These are phyloP conservation scores for Ceraclea dissimilis DNA, from an alignment of 2,888 invertebrate genomes.

Conservation along the genomic window DNA sequence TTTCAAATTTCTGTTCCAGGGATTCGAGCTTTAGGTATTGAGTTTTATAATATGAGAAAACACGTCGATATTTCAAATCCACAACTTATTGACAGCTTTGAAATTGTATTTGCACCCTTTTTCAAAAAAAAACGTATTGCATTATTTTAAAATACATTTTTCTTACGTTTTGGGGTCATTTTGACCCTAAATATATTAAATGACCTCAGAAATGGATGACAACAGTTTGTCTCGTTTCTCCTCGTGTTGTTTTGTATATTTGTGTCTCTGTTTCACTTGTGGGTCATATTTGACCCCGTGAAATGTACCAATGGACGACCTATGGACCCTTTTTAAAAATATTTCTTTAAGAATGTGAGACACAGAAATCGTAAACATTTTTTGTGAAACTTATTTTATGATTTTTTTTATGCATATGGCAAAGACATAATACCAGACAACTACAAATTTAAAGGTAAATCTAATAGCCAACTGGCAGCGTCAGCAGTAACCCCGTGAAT, in stretches of 20 bases:
- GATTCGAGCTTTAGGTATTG: no score
- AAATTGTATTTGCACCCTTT: conserved; percentile 1
- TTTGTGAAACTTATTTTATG: not conserved
- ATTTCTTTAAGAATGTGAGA: not conserved
- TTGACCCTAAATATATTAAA: conserved; percentile 9
- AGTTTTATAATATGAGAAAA: not conserved
- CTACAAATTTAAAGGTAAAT: no score
- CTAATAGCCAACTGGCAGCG: no score
- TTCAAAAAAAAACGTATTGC: not conserved
- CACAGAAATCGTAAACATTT: not conserved
- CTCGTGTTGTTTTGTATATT: not conserved
- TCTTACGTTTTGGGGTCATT: conserved; percentile 2
- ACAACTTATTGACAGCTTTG: not conserved
- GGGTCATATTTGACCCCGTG: not conserved
- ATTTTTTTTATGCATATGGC: no score
- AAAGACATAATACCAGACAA: no score
- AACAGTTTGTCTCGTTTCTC: not conserved
- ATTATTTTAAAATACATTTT: not conserved
- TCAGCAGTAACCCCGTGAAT: no score
- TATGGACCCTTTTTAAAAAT: conserved; percentile 6
- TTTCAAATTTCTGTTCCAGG: no score
- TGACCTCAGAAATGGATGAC: conserved; percentile 1
- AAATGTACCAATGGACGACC: conserved; percentile 3
- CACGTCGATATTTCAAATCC: not conserved
- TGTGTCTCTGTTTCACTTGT: not conserved